Base-by-base conservation (phyloP, 2,888 invertebrate genomes). In the Agrochola circellaris region DNA sequence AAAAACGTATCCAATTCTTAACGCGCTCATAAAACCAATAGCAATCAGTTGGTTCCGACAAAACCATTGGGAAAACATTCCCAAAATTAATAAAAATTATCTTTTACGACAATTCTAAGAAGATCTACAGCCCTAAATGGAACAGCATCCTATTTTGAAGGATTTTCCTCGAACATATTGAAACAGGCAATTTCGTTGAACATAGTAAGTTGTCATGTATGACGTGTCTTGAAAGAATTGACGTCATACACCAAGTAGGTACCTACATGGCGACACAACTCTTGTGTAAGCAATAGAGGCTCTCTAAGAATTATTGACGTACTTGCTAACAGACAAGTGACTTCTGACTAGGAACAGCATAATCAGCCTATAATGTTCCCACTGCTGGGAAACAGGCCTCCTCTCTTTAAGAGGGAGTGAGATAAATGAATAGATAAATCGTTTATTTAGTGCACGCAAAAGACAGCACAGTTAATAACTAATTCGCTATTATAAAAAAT, bases 181-280 rank as follows among this genome's bases (percentile, higher is more conserved):
- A 30, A 67, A 67, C 17, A 23, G 30, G 17, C 20, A 17, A 56
- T 38, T 77, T 77, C 30, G 30, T 71, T 48, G 45, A 38, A 38
- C 26, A 17, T 42, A 56, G n/a, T n/a, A n/a, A n/a, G 15, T 38
- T 75, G 5, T 56, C 30, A 45, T 15, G 51, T 69, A 45, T 80
- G 77, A 69, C 69, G 82, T 82, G 20, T 26, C 23, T 80, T 26
- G 15, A 42, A 45, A 56, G 42, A 51, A 51, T 34, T 82, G 82
- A 79, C 79, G 79, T 79, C 82, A 82, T 30, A 54, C 26, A 26
- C 23, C 26, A 42, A 42, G n/a, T 17, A 56, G 7, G 20, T 54
- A 51, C 9, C 51, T 51, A 15, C n/a, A 72, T n/a, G 23, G 38
- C 9, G 1, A 38, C 30, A 64, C 2, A 26, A 54, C 17, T 38